These are phyloP conservation scores for Lepidostoma basale DNA, from an alignment of 1,140 invertebrate genomes.

Conservation along the genomic window DNA sequence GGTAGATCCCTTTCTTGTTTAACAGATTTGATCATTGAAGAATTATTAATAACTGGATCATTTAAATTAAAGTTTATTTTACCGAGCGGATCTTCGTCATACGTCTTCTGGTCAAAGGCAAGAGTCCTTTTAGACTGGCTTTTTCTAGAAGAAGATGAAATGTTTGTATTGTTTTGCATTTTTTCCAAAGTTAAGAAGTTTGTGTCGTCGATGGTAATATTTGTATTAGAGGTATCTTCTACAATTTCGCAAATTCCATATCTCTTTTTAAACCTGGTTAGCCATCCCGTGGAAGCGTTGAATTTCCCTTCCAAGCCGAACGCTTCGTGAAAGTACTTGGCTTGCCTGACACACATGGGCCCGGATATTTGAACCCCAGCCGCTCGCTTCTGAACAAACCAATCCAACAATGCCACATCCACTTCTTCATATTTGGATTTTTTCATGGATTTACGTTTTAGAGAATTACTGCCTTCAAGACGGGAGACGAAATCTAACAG, in stretches of 20 bases:
- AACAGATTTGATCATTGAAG: not conserved
- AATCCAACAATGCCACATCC: slow-evolving; percentile 25
- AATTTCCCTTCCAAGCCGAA: slow-evolving; percentile 16
- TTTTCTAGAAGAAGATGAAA: not conserved
- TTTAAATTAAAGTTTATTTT: slow-evolving; percentile 8
- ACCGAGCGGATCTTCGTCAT: slow-evolving; percentile 7
- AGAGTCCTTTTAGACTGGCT: slow-evolving; percentile 1
- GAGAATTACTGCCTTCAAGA: not conserved
- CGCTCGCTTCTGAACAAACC: slow-evolving; percentile 30
- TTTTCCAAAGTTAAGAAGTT: not conserved
- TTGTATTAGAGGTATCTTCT: not conserved
- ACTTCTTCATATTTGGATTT: slow-evolving; percentile 29
- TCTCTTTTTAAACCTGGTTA: slow-evolving; percentile 33
- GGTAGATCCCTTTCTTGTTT: not conserved
- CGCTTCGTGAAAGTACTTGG: slow-evolving; percentile 9
- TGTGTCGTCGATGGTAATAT: not conserved
- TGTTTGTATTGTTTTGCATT: not conserved
- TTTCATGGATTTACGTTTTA: slow-evolving; percentile 33
- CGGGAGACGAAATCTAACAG: slow-evolving; percentile 4
- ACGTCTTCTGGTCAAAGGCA: not conserved
- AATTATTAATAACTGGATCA: not conserved
- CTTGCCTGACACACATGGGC: slow-evolving; percentile 15
- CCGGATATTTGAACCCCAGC: slow-evolving; percentile 13
- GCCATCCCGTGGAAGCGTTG: slow-evolving; percentile 29
- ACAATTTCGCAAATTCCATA: slow-evolving; percentile 28